Percentiles rank a stretch among this genome's conserved stretches.
Conservation (phyloP, 1,140 invertebrate genomes). For the Drosophila busckii region DNA sequence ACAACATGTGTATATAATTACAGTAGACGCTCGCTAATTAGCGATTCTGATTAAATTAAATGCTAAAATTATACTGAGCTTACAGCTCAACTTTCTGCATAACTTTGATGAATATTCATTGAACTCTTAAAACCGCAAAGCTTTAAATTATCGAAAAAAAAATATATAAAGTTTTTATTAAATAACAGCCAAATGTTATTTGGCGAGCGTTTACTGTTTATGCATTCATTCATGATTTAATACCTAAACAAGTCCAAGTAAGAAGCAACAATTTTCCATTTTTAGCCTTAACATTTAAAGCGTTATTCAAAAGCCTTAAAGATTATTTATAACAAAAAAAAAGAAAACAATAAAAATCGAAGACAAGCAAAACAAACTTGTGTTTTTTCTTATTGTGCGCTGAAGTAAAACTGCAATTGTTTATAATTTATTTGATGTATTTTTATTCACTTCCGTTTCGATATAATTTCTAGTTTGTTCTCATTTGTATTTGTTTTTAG, state of each 20-base stretch:
- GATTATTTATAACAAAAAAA: constrained; percentile 64
- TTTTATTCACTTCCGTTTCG: constrained; percentile 78
- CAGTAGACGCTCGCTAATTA: no score
- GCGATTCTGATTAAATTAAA: no score
- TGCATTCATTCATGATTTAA: constrained; percentile 14
- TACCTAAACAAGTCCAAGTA: constrained; percentile 35
- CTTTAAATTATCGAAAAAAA: no score
- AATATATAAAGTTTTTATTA: no score
- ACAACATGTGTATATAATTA: no score
- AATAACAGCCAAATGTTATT: no score
- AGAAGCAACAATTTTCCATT: constrained; percentile 61
- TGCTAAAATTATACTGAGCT: no score
- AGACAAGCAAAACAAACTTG: constrained; percentile 21
- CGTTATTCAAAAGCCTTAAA: constrained; percentile 69
- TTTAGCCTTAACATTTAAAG: constrained; percentile 63
- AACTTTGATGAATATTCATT: no score
- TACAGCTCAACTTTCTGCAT: no score
- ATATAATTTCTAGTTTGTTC: constrained; percentile 79
- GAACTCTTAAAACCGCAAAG: no score
- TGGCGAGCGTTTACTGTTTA: constrained; percentile 4
- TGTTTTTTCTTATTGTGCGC: constrained; percentile 1
- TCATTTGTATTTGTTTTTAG: constrained; percentile 62
- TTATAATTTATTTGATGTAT: constrained; percentile 68
- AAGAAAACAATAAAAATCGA: constrained; percentile 70
- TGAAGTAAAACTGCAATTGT: background rate